Evolutionary conservation across 2,113 vertebrate genomes (phyloP).

Genomic region (Grantiella picta): DNA sequence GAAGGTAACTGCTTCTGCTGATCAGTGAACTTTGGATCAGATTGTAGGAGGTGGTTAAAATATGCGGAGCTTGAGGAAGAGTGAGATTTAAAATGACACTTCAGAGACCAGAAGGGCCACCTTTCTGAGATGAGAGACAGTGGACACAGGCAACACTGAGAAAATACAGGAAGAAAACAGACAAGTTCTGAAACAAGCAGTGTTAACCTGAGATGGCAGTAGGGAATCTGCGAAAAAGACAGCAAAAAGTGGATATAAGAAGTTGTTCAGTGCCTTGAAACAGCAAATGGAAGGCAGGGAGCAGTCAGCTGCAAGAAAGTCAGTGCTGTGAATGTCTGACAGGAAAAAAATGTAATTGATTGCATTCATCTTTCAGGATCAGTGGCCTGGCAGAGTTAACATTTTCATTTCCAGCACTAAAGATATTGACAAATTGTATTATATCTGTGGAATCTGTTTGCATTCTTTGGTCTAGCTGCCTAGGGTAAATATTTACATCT

Average conservation of each 20-base stretch:
- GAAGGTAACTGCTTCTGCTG: not conserved
- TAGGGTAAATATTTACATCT: slow-evolving; percentile 43
- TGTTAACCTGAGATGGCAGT: not conserved
- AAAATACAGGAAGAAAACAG: not conserved
- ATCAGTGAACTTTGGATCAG: not conserved
- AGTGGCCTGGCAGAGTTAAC: slow-evolving; percentile 24
- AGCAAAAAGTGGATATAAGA: not conserved
- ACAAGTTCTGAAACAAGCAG: not conserved
- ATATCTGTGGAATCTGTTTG: slow-evolving; percentile 10
- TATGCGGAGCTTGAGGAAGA: not conserved
- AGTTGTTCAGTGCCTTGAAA: slow-evolving; percentile 11
- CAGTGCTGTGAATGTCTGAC: not conserved
- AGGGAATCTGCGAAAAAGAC: not conserved
- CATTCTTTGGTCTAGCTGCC: not conserved
- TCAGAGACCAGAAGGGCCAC: not conserved
- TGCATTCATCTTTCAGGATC: slow-evolving; percentile 31
- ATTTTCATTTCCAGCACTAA: slow-evolving; percentile 29
- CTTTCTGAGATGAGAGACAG: not conserved
- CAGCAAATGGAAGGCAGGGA: not conserved
- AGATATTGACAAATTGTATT: slow-evolving; percentile 34
- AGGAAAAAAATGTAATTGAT: slow-evolving; percentile 28
- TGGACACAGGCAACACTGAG: not conserved
- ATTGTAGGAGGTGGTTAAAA: not conserved
- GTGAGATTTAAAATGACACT: not conserved
- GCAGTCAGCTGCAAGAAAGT: not conserved